These are phyloP conservation scores for Albula goreensis DNA, from an alignment of 2,113 vertebrate species.

Conservation along the genomic window DNA sequence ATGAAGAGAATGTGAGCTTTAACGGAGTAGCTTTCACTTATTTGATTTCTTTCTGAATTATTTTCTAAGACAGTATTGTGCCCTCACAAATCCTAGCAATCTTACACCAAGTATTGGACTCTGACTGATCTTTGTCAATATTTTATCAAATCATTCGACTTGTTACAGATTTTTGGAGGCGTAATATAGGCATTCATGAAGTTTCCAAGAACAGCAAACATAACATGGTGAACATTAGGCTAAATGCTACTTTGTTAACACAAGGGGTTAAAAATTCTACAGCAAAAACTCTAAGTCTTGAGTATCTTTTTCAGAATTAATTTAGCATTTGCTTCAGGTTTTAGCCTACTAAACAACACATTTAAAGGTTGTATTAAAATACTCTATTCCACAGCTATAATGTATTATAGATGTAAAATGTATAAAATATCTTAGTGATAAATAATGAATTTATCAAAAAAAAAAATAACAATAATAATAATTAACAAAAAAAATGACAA, in stretches of 20 bases:
- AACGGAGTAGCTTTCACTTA: background rate
- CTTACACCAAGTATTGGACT: background rate
- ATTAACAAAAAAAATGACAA: no score
- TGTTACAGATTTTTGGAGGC: background rate
- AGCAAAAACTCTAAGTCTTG: background rate
- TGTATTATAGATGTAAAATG: no score
- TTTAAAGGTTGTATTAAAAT: background rate
- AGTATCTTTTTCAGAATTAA: background rate
- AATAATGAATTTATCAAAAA: no score
- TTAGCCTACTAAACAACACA: background rate
- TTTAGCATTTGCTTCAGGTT: background rate
- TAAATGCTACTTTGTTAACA: background rate
- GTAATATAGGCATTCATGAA: background rate
- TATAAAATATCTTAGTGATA: no score
- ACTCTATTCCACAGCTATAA: no score
- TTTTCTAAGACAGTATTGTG: background rate
- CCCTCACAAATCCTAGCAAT: background rate
- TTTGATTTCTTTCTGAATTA: background rate
- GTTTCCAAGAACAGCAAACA: background rate
- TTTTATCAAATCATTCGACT: background rate
- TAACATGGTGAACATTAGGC: background rate
- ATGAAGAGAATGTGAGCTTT: background rate
- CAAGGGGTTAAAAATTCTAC: background rate
- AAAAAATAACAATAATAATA: no score
- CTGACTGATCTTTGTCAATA: background rate